Evolutionary conservation across 1,140 invertebrate genomes (phyloP), one percentile per base, ranked within the genome.

Genomic region (Bombus soroeensis): DNA sequence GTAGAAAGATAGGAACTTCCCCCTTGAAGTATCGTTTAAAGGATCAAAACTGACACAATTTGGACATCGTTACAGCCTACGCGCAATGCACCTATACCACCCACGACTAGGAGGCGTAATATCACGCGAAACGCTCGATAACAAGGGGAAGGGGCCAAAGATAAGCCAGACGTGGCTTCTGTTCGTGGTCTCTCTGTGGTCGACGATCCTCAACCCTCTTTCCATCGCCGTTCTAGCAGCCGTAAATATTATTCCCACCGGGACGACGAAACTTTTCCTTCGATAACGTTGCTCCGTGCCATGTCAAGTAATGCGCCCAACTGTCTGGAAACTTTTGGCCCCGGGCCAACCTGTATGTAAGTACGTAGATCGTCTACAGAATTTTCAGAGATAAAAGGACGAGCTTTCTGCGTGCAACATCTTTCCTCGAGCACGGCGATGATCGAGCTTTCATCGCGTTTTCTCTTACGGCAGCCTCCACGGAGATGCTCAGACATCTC

Each of bases 281-380:
- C 89, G 83, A 85, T 90, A 86, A 90, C 80, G 88, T 83, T 83
- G 76, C 64, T 66, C 39, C 68, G 72, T 68, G 25, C 59, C 74
- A 39, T 68, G 81, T 90, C 82, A 66, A 89, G 90, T 88, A 90
- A 89, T 91, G 89, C 91, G 91, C 91, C 91, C 91, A 92, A 92
- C 91, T 89, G 91, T 92, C 91, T 92, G 91, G 85, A 90, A 92
- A 92, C 82, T 87, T 92, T 92, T 92, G 91, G 91, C 86, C 47
- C 13, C 2, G 4, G n/a, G 85, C 91, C 91, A 91, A 89, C 57
- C 72, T 41, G 32, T 22, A 66, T 66, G 64, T 18, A 34, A 53
- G 32, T 32, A 75, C 32, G 39, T 41, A 77, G 37, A 39, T 41
- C 57, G 75, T 77, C 75, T 43, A 28, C 10, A n/a, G 75, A n/a